Percentiles rank a stretch among this genome's conserved stretches.
phyloP scores from a whole-genome alignment of 2,113 vertebrate genomes.

The Lucifuga dentata region DNA sequence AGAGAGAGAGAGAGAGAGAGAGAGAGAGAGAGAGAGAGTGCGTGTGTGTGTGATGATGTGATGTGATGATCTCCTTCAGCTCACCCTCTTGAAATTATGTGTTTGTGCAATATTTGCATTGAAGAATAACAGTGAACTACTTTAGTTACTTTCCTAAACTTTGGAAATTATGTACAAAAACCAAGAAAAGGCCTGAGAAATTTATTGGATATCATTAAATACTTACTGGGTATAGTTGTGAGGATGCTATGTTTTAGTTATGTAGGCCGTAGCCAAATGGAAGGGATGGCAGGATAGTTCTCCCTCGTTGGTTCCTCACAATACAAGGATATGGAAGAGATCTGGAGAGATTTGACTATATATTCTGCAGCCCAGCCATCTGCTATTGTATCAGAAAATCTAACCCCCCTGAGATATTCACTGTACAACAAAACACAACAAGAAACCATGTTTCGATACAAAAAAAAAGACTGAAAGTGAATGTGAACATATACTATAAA shows the following conservation, averaged over 20 bases:
- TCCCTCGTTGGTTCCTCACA: conserved; percentile 90
- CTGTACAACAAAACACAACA: conserved; percentile 87
- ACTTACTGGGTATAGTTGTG: conserved; percentile 2
- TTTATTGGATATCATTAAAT: conserved; percentile 13
- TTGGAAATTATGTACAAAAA: conserved; percentile 20
- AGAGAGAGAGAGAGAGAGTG: not conserved
- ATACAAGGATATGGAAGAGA: conserved; percentile 88
- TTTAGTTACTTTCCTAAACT: conserved; percentile 23
- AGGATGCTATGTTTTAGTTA: conserved; percentile 27
- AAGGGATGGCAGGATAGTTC: conserved; percentile 84
- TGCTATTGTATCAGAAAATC: conserved; percentile 88
- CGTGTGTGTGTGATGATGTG: not conserved
- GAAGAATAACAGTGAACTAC: not conserved
- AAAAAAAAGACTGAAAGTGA: conserved; percentile 92
- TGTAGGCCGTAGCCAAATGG: conserved; percentile 56
- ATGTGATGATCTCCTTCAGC: conserved; percentile 4
- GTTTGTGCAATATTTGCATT: not conserved
- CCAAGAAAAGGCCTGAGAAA: not conserved
- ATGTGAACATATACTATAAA: conserved; percentile 93
- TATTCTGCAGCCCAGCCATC: conserved; percentile 97
- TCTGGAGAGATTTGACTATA: conserved; percentile 88
- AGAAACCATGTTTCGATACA: conserved; percentile 96
- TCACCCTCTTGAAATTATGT: not conserved
- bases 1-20: not conserved
- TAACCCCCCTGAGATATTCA: conserved; percentile 95